Evolutionary conservation across 2,113 vertebrate species (phyloP).

Genomic region (Mystacornis crossleyi): DNA sequence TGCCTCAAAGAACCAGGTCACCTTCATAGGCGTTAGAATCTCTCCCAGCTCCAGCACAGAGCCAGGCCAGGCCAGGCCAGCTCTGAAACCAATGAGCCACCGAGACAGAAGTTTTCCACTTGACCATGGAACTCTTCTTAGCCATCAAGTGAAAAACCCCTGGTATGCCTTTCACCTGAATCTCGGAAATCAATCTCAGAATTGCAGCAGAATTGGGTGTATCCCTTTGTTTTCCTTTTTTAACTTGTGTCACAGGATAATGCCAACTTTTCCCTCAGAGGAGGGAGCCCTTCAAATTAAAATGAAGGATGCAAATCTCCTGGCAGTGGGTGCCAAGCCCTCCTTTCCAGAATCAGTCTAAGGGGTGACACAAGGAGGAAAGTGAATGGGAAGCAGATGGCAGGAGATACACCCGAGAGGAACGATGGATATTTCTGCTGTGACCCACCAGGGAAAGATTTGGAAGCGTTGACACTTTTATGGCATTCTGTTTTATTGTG

Average conservation of each 20-base stretch:
- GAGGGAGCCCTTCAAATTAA: constrained; percentile 10
- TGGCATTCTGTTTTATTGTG: constrained; percentile 41
- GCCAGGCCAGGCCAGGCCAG: neutral
- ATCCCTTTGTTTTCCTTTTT: constrained; percentile 50
- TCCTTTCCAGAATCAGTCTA: constrained; percentile 26
- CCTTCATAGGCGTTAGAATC: neutral
- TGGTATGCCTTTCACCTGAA: constrained; percentile 38
- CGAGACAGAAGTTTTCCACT: neutral
- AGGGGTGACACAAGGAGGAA: neutral
- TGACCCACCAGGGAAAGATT: constrained; percentile 60
- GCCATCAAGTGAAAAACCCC: neutral
- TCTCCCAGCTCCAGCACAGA: neutral
- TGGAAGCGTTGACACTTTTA: constrained; percentile 56
- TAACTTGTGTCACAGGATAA: neutral
- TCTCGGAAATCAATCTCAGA: neutral
- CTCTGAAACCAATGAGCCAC: neutral
- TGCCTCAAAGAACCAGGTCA: neutral
- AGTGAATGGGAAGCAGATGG: constrained; percentile 59
- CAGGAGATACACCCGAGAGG: neutral
- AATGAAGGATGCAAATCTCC: constrained; percentile 33
- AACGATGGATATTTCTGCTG: constrained; percentile 42
- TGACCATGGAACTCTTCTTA: neutral
- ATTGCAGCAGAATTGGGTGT: constrained; percentile 6
- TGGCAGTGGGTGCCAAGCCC: neutral
- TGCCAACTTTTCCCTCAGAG: constrained; percentile 5